These are phyloP conservation scores for Lasiurus cinereus DNA, from an alignment of 2,113 vertebrate genomes.

Conservation along the genomic window DNA sequence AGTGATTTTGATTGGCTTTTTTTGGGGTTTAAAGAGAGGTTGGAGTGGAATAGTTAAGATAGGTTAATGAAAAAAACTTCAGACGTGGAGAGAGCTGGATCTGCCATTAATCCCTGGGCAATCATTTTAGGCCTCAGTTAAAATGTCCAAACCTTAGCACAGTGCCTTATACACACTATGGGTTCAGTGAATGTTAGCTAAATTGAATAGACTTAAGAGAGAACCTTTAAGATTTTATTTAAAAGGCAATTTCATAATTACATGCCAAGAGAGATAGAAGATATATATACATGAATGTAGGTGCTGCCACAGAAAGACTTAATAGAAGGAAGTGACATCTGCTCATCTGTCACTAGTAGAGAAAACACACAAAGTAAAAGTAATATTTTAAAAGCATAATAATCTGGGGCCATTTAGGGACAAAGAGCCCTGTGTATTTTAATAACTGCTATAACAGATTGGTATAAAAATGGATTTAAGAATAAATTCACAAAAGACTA, in stretches of 20 bases:
- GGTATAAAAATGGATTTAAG: constrained; percentile 1
- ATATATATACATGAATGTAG: not conserved
- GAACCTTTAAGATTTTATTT: constrained; percentile 11
- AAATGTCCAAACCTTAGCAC: not conserved
- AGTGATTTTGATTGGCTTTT: not conserved
- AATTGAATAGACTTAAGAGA: not conserved
- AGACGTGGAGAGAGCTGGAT: not conserved
- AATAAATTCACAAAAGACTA: constrained; percentile 50
- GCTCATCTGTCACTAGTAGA: not conserved
- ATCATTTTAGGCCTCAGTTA: constrained; percentile 16
- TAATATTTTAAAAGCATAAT: constrained; percentile 26
- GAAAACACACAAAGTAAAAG: not conserved
- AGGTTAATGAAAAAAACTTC: not conserved
- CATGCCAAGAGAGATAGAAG: not conserved
- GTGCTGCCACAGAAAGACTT: constrained; percentile 31
- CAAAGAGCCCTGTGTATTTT: not conserved
- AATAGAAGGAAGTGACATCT: not conserved
- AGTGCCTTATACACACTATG: not conserved
- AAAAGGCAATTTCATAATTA: not conserved
- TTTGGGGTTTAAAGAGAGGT: not conserved
- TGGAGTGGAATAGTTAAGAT: not conserved
- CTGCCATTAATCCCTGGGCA: not conserved
- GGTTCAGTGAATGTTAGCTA: not conserved
- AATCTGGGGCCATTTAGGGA: not conserved
- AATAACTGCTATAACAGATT: not conserved